These are phyloP conservation scores for Melanerpes aurifrons DNA, from an alignment of 2,113 vertebrate species.

Conservation along the genomic window DNA sequence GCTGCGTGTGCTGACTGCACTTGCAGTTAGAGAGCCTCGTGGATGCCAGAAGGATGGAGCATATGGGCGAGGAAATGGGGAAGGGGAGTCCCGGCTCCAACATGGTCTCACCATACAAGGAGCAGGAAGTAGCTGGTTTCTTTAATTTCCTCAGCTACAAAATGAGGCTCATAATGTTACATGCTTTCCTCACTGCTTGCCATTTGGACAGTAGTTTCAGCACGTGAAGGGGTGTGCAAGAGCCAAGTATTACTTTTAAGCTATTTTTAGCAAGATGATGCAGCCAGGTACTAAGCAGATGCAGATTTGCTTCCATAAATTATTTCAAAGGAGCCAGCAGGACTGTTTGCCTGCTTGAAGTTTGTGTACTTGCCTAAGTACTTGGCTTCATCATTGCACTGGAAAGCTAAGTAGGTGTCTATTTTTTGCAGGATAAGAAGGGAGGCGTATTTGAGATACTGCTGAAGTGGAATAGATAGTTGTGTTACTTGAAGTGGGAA, in stretches of 20 bases:
- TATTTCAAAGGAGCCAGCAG: background rate
- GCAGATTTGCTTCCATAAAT: background rate
- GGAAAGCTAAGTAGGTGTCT: slow-evolving; percentile 38
- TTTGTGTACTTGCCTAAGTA: background rate
- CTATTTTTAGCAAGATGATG: background rate
- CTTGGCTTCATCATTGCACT: background rate
- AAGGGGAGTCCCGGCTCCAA: background rate
- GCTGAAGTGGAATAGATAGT: slow-evolving; percentile 42
- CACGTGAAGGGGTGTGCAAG: background rate
- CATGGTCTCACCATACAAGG: accelerated
- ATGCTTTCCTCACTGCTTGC: background rate
- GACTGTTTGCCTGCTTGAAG: background rate
- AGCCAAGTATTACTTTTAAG: background rate
- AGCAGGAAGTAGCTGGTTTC: background rate
- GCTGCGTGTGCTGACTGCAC: background rate
- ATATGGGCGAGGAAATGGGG: background rate
- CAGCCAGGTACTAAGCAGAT: background rate
- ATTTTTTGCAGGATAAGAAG: slow-evolving; percentile 45
- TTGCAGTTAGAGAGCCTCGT: background rate
- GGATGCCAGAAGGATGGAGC: background rate
- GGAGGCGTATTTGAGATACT: slow-evolving; percentile 8
- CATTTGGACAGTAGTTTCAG: background rate
- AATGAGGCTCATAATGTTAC: accelerated
- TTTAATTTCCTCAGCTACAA: background rate
- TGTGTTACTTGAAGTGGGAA: slow-evolving; percentile 43